Evolutionary conservation across 2,797 vertebrate species (phyloP).

Genomic region (Argya squamiceps): DNA sequence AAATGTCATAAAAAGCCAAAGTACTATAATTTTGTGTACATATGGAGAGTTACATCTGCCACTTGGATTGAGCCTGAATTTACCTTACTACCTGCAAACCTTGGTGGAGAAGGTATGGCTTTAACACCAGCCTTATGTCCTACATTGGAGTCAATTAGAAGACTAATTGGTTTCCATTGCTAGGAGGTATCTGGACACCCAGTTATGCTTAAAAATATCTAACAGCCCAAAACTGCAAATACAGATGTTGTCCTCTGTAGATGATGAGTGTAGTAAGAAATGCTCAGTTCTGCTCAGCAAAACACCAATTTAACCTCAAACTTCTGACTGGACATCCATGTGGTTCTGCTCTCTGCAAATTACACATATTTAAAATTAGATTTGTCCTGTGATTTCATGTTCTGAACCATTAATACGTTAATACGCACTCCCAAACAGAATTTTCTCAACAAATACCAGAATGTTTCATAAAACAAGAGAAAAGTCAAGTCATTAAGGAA

Average conservation of each 20-base stretch:
- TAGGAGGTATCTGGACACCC: not conserved
- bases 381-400: not conserved
- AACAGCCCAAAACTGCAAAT: not conserved
- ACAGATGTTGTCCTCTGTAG: not conserved
- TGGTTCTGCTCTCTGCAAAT: not conserved
- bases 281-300: not conserved
- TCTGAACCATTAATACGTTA: not conserved
- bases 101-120: not conserved
- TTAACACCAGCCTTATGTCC: not conserved
- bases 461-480: not conserved
- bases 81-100: not conserved
- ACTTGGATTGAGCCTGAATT: not conserved
- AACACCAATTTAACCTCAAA: not conserved
- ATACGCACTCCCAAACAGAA: not conserved
- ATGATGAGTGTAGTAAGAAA: not conserved
- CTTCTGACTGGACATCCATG: not conserved
- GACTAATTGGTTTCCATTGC: not conserved
- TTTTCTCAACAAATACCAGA: not conserved
- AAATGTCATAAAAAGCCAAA: not conserved
- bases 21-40: not conserved
- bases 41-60: not conserved
- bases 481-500: not conserved
- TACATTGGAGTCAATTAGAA: not conserved
- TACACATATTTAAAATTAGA: not conserved
- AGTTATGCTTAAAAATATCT: not conserved